Percentiles rank a stretch among this genome's conserved stretches.
phyloP scores from a whole-genome alignment of 2,113 vertebrate genomes.

The chimpanzee (Pan troglodytes) region NHGRI_mPanTro3-v2.1_pri NC_072407.2:81664001-81664500 shows the following conservation, averaged over 20 bases:
- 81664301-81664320: not conserved
- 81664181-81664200: constrained; percentile 67
- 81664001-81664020: not conserved
- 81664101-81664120: constrained; percentile 78
- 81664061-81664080: constrained; percentile 76
- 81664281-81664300: not conserved
- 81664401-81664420: not conserved
- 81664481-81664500: not conserved
- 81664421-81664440: not conserved
- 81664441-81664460: not conserved
- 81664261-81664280: constrained; percentile 24
- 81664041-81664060: constrained; percentile 71
- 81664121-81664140: constrained; percentile 79
- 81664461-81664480: not conserved
- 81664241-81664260: constrained; percentile 49
- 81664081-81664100: constrained; percentile 77
- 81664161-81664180: constrained; percentile 71
- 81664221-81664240: not conserved
- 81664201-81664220: constrained; percentile 54
- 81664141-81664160: constrained; percentile 71
- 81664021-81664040: constrained; percentile 62
- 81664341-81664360: not conserved
- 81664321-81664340: constrained; percentile 35
- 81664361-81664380: not conserved
- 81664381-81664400: not conserved